Evolutionary conservation across 2,888 invertebrate species (phyloP), one percentile per base, ranked within the genome.

Genomic region (Steinernema carpocapsae): DNA sequence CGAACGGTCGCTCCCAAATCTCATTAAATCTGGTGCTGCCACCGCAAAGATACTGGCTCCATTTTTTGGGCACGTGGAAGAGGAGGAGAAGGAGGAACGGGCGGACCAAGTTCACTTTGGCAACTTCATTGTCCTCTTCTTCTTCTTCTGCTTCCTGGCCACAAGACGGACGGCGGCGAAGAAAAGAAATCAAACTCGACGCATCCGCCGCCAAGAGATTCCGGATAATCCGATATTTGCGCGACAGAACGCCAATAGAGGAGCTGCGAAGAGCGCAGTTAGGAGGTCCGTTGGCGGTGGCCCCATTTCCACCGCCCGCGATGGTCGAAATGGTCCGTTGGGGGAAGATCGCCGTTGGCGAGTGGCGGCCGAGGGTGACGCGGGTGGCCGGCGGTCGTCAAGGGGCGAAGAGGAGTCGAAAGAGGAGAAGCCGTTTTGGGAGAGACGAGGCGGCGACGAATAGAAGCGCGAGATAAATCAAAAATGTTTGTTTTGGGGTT

Each of bases 211-310:
- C 48, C 37, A 37, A 37, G 37, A 48, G 19, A 52, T 52, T 22
- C 52, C 22, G 52, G 24, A 52, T 52, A 52, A 52, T 52, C 52
- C 22, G 52, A 52, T 52, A 52, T 52, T 19, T 22, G 52, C 37
- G 52, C 52, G 52, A 24, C 52, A 37, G 52, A 52, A 52, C 52
- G 52, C 22, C 52, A 48, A 48, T 48, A 48, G 52, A 22, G 12
- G 52, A 22, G 22, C 24, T 10, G 52, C 10, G 22, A 24, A 52
- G 52, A 22, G 52, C 24, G 22, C 48, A 48, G 48, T 37, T 37
- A 37, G 37, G 37, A 37, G 37, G 37, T 37, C 37, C 48, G 48
- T n/a, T 24, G 52, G 52, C 7, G 52, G 22, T 52, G 52, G 52
- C 52, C 52, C 19, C 24, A 24, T 52, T 3, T 37, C 48, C 48